Evolutionary conservation across 2,797 vertebrate genomes (phyloP), one percentile per base, ranked within the genome.

Genomic region (Gymnothorax reevesii): DNA sequence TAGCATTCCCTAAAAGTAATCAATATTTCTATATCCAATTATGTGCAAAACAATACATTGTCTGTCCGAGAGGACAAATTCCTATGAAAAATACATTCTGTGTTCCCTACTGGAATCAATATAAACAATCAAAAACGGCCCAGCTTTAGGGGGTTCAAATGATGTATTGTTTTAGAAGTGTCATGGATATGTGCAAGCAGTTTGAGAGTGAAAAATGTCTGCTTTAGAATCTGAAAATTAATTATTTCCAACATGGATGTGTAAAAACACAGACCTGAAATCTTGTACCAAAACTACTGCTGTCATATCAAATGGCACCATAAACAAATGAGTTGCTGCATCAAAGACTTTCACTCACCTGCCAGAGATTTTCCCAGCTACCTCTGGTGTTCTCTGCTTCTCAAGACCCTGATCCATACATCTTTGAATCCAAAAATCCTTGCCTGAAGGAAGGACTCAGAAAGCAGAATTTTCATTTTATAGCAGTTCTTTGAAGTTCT

Each of bases 181-280:
- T 88, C 86, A 82, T 85, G 73, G 64, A 84, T 85, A 88, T 64
- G 52, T 55, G 17, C 75, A 60, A 84, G 86, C 85, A 85, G 75
- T 79, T 82, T 57, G 54, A 60, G 71, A 88, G 75, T 88, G 87
- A 91, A 88, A 83, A 77, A 83, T 90, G 86, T 85, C 84, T 77
- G 54, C 71, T 25, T 85, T 33, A 82, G 88, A 89, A 88, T 42
- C 66, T 86, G 87, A 83, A 87, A 88, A 87, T 90, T 87, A 90
- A 91, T 90, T 86, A 89, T 90, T 88, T 85, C 88, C 85, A 87
- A 85, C 84, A 84, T 83, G 86, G 88, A 83, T 80, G 54, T 52
- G 89, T 90, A 86, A 88, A 90, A 89, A 89, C 87, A 85, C 64
- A 90, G 83, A 77, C 79, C 89, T 86, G 88, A 77, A 88, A 91